These are phyloP conservation scores for Argentina silus DNA, from an alignment of 2,797 vertebrate species.

Conservation along the genomic window DNA sequence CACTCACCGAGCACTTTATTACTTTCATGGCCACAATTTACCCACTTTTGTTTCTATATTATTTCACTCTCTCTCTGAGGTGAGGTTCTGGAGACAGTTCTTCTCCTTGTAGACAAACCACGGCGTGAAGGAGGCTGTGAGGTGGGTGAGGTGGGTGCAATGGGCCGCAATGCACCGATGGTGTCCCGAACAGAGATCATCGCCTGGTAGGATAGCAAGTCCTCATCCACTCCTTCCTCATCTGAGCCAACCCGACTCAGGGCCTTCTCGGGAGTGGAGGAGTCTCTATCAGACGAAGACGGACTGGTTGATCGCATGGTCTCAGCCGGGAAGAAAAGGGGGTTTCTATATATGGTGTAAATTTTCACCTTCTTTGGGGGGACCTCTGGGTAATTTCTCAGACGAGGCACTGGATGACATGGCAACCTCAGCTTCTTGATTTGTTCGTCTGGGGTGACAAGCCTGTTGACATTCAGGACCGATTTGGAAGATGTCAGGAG, in stretches of 20 bases:
- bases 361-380: neutral
- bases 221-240: neutral
- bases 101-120: no score
- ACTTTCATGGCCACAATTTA: no score
- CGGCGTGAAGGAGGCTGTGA: no score
- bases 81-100: neutral
- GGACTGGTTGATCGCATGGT: neutral
- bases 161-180: neutral
- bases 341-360: slow-evolving; percentile 4
- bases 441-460: no score
- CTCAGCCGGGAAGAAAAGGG: neutral
- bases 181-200: no score
- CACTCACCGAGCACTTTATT: no score
- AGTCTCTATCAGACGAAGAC: no score
- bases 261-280: neutral
- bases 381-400: neutral
- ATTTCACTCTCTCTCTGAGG: neutral
- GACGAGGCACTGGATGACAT: neutral
- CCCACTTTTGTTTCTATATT: no score
- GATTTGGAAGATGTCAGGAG: neutral
- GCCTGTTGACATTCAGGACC: neutral
- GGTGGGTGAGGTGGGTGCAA: no score
- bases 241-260: no score
- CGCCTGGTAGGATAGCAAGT: neutral
- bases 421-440: neutral